Evolutionary conservation across 2,888 invertebrate species (phyloP), one percentile per base, ranked within the genome.

Genomic region (Gnatocerus cornutus): DNA sequence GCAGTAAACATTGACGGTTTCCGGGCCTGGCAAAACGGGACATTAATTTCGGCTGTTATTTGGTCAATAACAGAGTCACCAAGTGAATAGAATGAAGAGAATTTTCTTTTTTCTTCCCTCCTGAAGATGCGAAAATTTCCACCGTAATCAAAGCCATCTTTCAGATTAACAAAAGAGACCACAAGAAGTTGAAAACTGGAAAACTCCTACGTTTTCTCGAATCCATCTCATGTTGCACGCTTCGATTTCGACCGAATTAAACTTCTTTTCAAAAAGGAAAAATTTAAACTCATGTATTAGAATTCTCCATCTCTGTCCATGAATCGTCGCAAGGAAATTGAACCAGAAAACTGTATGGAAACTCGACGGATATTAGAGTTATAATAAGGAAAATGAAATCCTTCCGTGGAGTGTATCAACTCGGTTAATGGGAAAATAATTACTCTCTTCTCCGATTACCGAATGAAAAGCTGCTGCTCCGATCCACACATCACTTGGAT

Each of bases 391-490:
- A 53, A 37, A 53, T 53, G 33, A 33, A 53, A 53, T 53, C 14
- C 37, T 7, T 53, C 6, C 33, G 10, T 33, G 30, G 53, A 33
- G 30, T 30, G 37, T 53, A 37, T 53, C 37, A 10, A 53, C 33
- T 14, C 53, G 53, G 29, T n/a, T 59, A 59, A 46, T 46, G 59
- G 10, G 59, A 59, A 59, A 59, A 59, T 59, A 59, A 59, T 59
- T 59, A 59, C 53, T 33, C 33, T 14, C 37, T 37, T 14, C 33
- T 53, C 53, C 7, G 59, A 59, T 59, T 29, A 30, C 16, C 9
- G n/a, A 13, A 59, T 46, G 45, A 46, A 59, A 59, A 46, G 59
- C 45, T 56, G 56, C 21, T 37, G 29, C 27, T 29, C 29, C 29
- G 29, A 50, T 50, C 50, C 50, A 50, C 50, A 50, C 50, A 50